A percentile compares a stretch with the other conserved stretches of the same genome.
These are phyloP conservation scores for Rhysida immarginata DNA, from an alignment of 1,140 invertebrate species.

Conservation along the genomic window DNA sequence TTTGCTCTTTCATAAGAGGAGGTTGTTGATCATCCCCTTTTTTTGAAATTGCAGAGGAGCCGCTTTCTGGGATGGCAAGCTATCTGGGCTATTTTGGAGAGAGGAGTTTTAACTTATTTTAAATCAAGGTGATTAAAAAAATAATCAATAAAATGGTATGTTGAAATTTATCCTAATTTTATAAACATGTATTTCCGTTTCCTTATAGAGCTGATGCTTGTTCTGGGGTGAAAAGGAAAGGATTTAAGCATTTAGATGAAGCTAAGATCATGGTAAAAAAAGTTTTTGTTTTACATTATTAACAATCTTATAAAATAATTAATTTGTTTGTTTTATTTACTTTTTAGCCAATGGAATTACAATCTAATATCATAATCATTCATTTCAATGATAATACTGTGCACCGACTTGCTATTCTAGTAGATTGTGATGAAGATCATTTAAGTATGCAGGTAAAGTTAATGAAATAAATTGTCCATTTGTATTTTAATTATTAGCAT, in stretches of 20 bases:
- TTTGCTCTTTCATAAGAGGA: too few species aligned
- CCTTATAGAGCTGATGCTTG: constrained; percentile 41
- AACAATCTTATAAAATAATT: too few species aligned
- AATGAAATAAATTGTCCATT: too few species aligned
- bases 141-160: too few species aligned
- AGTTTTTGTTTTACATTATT: too few species aligned
- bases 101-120: constrained; percentile 49
- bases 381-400: constrained; percentile 43
- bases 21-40: too few species aligned
- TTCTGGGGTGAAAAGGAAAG: constrained; percentile 38
- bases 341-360: constrained; percentile 26
- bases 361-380: constrained; percentile 36
- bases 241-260: constrained; percentile 49
- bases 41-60: constrained; percentile 34
- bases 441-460: too few species aligned
- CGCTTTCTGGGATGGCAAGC: constrained; percentile 46
- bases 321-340: constrained; percentile 13
- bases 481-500: too few species aligned
- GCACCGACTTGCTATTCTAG: constrained; percentile 37
- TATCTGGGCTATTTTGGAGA: constrained; percentile 46
- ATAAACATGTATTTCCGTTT: constrained; percentile 3
- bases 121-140: constrained; percentile 33
- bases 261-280: constrained; percentile 33
- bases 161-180: too few species aligned
- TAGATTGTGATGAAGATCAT: too few species aligned